phyloP scores from a whole-genome alignment of 2,888 invertebrate genomes.

The Sclerodermus sp. region DNA sequence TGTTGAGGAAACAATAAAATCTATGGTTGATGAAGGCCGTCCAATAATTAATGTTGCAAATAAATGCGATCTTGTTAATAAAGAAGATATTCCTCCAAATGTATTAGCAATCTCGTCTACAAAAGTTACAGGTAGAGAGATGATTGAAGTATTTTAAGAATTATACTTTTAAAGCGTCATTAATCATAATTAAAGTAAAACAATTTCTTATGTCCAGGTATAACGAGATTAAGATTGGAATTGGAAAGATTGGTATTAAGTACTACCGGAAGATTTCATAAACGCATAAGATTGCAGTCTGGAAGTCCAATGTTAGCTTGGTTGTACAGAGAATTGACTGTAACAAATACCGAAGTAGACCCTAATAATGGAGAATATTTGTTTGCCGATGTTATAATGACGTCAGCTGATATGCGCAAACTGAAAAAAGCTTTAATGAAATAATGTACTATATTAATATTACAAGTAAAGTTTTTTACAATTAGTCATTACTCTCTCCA shows the following conservation, averaged over 20 bases:
- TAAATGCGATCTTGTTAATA: constrained; percentile 67
- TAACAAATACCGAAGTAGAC: constrained; percentile 61
- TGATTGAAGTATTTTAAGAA: neutral
- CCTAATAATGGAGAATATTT: constrained; percentile 60
- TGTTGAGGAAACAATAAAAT: constrained; percentile 68
- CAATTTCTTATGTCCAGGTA: constrained; percentile 45
- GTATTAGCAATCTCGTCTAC: constrained; percentile 59
- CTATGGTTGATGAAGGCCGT: constrained; percentile 57
- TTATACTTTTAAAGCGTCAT: neutral
- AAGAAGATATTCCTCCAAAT: constrained; percentile 32
- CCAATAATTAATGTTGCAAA: constrained; percentile 71
- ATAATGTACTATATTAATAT: constrained; percentile 17
- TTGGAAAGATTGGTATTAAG: constrained; percentile 61
- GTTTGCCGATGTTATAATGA: constrained; percentile 64
- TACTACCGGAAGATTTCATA: constrained; percentile 60
- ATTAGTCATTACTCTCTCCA: too few relatives aligned
- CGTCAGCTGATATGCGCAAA: constrained; percentile 60
- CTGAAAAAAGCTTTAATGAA: constrained; percentile 58
- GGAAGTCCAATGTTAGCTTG: constrained; percentile 66
- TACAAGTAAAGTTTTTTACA: too few relatives aligned
- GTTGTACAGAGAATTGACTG: constrained; percentile 69
- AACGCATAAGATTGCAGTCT: constrained; percentile 63
- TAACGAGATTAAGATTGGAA: constrained; percentile 55
- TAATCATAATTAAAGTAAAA: neutral
- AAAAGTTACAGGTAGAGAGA: constrained; percentile 51